phyloP scores from a whole-genome alignment of 2,888 invertebrate species.

The Diplolepis rosae region DNA sequence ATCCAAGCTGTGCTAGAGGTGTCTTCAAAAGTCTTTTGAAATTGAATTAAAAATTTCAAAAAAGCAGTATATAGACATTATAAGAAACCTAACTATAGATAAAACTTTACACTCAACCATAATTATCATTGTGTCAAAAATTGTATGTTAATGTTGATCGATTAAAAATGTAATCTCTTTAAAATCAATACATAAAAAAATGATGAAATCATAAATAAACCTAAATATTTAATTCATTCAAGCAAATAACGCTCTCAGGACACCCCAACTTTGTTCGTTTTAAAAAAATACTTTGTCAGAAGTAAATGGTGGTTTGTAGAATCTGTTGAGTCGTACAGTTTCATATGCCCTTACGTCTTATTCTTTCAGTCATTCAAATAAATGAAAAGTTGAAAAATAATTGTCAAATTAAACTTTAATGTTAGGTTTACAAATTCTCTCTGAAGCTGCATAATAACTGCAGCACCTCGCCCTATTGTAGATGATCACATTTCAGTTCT shows the following conservation, averaged over 20 bases:
- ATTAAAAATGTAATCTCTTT: too few relatives aligned
- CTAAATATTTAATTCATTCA: too few relatives aligned
- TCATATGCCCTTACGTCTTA: slow-evolving; percentile 38
- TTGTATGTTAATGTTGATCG: too few relatives aligned
- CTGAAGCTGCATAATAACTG: slow-evolving; percentile 45
- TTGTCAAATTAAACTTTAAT: slow-evolving; percentile 43
- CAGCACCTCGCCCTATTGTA: slow-evolving; percentile 42
- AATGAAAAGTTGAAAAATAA: slow-evolving; percentile 43
- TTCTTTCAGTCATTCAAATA: slow-evolving; percentile 42
- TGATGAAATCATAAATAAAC: too few relatives aligned
- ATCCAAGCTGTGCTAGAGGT: too few relatives aligned
- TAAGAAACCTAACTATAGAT: too few relatives aligned
- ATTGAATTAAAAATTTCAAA: too few relatives aligned
- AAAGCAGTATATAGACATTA: too few relatives aligned
- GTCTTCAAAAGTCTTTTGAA: too few relatives aligned
- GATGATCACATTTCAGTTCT: slow-evolving; percentile 44
- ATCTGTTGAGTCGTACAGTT: slow-evolving; percentile 45
- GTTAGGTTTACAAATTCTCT: slow-evolving; percentile 35
- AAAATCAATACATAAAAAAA: too few relatives aligned
- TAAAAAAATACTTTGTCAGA: slow-evolving; percentile 30
- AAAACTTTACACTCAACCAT: too few relatives aligned
- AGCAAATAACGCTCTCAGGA: slow-evolving; percentile 34
- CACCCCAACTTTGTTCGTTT: slow-evolving; percentile 29
- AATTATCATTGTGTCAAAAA: too few relatives aligned
- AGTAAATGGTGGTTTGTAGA: slow-evolving; percentile 36